Evolutionary conservation across 2,888 invertebrate genomes (phyloP), one percentile per base, ranked within the genome.

Genomic region (Chrysomela aeneicollis): DNA sequence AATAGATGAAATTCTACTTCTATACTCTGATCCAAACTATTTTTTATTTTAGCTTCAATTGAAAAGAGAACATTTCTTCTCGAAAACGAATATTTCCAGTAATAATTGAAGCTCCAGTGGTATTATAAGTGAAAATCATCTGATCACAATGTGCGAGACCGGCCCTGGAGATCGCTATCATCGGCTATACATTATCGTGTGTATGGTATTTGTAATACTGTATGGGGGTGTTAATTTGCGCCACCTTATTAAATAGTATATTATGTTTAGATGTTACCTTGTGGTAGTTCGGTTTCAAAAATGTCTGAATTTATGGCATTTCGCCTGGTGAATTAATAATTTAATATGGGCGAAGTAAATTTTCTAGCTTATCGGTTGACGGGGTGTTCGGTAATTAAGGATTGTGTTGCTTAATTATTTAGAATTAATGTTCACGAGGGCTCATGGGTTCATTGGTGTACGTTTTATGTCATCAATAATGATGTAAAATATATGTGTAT

Each of bases 201-300:
- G 77, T 81, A 79, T 79, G 80, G 81, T 81, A 81, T 81, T 81
- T 78, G 80, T 80, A 81, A 81, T 81, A 74, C 74, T 74, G 74
- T 74, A 73, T 76, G 76, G 78, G 77, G 78, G 78, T 78, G 81
- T 82, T 82, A 82, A 82, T 82, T 81, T 81, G 79, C 78, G 75
- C 74, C 71, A 73, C 80, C 81, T 82, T 82, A 82, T 82, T 82
- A 82, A 82, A 82, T 82, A 82, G 79, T 82, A 82, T 82, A 82
- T 82, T 82, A 82, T 80, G 81, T 81, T 81, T 79, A 79, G 80
- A 80, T 78, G 78, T 66, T 64, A 64, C 64, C 64, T 64, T 64
- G 64, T 64, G 64, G 81, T 76, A 79, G 79, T 77, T 71, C 67
- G 69, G 70, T 68, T 66, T 74, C 77, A 80, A 81, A 80, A 80